Base-by-base conservation (phyloP, 2,797 vertebrate species). In the Lepidocolaptes lacrymiger region DNA sequence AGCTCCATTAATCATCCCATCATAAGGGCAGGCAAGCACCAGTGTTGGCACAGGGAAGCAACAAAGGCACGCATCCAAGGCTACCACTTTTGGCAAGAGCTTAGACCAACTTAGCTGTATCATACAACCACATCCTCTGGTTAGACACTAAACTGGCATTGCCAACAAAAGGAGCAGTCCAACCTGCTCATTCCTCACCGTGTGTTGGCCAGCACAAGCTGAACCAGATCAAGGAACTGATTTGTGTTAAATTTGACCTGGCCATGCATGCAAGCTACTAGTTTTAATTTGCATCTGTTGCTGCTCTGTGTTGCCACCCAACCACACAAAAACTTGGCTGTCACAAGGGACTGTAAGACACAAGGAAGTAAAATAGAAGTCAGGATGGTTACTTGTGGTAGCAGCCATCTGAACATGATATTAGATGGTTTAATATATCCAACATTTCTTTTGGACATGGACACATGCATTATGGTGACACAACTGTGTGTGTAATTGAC, bases 61-160 rank as follows among this genome's bases (percentile, higher is more conserved):
- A n/a, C 59, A 62, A 63, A 72, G 73, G 58, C 73, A 36, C 8
- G 20, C 17, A 55, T 72, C 66, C 83, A 78, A 78, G 55, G 54
- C 73, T 0, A 0, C 7, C 43, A 16, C 32, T 77, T 89, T 84
- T 88, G 88, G 46, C 83, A 73, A 90, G 58, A 34, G 43, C 32
- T 72, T 68, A 86, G 16, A 68, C 64, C 69, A 68, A 41, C 0
- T 69, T 46, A 81, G 76, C 58, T 86, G 22, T 75, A 81, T 91
- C 73, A 22, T 46, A 46, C 72, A 88, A 69, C 83, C 85, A 88
- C 89, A 81, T 96, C 89, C 82, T 94, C 58, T 73, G 49, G 36
- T 93, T 66, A 78, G 79, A 86, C 54, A 66, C 69, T 39, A 15
- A 80, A 81, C 21, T 69, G 66, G n/a, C 73, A 90, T 4, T 91